Evolutionary conservation across 1,140 invertebrate genomes (phyloP).

Genomic region (Stegodyphus dumicola): DNA sequence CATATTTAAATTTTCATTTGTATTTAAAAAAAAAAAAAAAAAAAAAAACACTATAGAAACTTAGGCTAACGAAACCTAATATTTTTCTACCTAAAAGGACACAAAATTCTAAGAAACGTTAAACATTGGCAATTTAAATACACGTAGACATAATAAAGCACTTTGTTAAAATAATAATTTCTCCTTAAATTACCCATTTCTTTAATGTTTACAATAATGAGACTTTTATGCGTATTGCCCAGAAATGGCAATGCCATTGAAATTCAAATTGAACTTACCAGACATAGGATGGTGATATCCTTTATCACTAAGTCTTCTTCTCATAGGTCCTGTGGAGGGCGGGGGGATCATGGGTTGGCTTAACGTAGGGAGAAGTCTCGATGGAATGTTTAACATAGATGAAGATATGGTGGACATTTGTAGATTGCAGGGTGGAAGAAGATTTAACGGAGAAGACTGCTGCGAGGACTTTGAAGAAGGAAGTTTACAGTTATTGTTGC

Average conservation of each 20-base stretch:
- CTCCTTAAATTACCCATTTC: too few relatives aligned
- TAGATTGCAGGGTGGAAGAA: slow-evolving; percentile 23
- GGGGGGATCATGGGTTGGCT: slow-evolving; percentile 39
- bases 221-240: background rate
- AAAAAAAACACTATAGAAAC: too few relatives aligned
- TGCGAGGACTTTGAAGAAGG: slow-evolving; percentile 1
- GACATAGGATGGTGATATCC: slow-evolving; percentile 47
- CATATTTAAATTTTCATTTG: too few relatives aligned
- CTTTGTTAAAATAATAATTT: too few relatives aligned
- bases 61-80: too few relatives aligned
- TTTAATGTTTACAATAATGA: too few relatives aligned
- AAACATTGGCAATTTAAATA: too few relatives aligned
- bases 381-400: slow-evolving; percentile 40
- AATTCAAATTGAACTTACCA: slow-evolving; percentile 5
- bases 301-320: slow-evolving; percentile 63
- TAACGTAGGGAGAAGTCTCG: slow-evolving; percentile 38
- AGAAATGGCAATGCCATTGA: background rate
- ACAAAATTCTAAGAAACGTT: too few relatives aligned
- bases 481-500: slow-evolving; percentile 15
- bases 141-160: too few relatives aligned
- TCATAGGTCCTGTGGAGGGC: slow-evolving; percentile 44
- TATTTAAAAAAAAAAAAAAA: too few relatives aligned
- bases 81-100: too few relatives aligned
- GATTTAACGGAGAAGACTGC: slow-evolving; percentile 29
- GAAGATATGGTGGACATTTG: slow-evolving; percentile 21